Evolutionary conservation across 2,888 invertebrate species (phyloP).

Genomic region (Cloeon dipterum): DNA sequence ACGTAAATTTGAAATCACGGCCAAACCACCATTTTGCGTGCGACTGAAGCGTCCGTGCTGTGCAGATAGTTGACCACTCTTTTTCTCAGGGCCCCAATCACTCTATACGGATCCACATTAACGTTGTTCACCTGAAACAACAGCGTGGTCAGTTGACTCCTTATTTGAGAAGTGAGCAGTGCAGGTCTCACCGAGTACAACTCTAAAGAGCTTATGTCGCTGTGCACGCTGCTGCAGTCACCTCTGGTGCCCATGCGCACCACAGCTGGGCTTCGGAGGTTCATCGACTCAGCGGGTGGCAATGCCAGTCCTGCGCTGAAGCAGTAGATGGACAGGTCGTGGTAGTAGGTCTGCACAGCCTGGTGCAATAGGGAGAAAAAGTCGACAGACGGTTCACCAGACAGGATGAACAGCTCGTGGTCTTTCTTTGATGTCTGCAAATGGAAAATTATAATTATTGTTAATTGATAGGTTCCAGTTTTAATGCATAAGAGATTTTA

Average conservation of each 20-base stretch:
- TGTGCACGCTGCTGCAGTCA: constrained; percentile 15
- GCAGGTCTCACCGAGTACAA: constrained; percentile 18
- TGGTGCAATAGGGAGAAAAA: constrained; percentile 15
- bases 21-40: no score
- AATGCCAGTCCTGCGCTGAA: constrained; percentile 17
- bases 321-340: constrained; percentile 12
- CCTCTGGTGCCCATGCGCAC: constrained; percentile 18
- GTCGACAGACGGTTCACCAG: constrained; percentile 13
- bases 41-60: no score
- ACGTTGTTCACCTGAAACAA: no score
- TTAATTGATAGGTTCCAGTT: no score
- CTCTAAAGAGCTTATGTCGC: constrained; percentile 20
- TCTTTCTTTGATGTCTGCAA: constrained; percentile 18
- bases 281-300: constrained; percentile 10
- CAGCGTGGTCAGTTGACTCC: no score
- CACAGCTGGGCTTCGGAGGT: constrained; percentile 15
- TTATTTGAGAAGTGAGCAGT: no score
- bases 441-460: no score
- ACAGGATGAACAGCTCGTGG: constrained; percentile 18
- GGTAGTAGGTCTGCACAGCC: constrained; percentile 12
- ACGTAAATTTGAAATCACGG: no score
- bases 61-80: no score
- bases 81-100: no score
- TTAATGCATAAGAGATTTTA: no score
- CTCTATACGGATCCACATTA: no score